Conservation (phyloP, 2,888 invertebrate species). For the Dicyrtomina minuta region DNA sequence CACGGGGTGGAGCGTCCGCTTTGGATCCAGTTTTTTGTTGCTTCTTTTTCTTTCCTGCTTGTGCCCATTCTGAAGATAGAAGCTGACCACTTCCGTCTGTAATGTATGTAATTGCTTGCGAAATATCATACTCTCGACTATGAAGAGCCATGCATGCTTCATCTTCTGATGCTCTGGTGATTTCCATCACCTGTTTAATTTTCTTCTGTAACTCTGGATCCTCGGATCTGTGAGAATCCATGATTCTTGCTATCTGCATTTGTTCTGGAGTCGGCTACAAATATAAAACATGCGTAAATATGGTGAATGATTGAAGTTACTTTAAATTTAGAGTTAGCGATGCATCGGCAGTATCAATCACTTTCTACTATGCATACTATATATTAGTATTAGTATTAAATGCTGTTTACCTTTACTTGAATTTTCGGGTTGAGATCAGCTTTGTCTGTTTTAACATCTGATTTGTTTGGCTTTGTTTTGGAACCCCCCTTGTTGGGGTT, state of each 20-base stretch:
- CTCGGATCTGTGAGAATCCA: constrained; percentile 66
- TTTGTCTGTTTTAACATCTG: constrained; percentile 64
- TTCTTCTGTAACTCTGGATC: constrained; percentile 66
- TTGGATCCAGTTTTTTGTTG: constrained; percentile 54
- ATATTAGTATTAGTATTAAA: no score
- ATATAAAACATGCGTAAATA: constrained; percentile 53
- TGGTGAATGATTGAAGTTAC: no score
- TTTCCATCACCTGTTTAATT: constrained; percentile 76
- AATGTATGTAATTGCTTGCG: constrained; percentile 77
- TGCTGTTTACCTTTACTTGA: constrained; percentile 57
- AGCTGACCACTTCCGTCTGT: constrained; percentile 69
- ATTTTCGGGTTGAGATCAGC: constrained; percentile 62
- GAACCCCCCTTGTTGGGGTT: constrained; percentile 46
- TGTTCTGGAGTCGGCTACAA: constrained; percentile 79
- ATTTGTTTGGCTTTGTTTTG: constrained; percentile 60
- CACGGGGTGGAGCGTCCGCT: constrained; percentile 58
- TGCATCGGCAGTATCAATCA: no score
- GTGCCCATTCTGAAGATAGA: constrained; percentile 71
- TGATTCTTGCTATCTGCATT: constrained; percentile 79
- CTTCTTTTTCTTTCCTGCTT: constrained; percentile 82
- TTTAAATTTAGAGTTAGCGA: neutral
- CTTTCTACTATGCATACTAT: no score
- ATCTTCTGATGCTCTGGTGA: constrained; percentile 85
- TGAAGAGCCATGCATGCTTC: constrained; percentile 89
- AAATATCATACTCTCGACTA: constrained; percentile 87